These are phyloP conservation scores for Drosophila kanapiae DNA, from an alignment of 1,140 invertebrate genomes.

Conservation along the genomic window DNA sequence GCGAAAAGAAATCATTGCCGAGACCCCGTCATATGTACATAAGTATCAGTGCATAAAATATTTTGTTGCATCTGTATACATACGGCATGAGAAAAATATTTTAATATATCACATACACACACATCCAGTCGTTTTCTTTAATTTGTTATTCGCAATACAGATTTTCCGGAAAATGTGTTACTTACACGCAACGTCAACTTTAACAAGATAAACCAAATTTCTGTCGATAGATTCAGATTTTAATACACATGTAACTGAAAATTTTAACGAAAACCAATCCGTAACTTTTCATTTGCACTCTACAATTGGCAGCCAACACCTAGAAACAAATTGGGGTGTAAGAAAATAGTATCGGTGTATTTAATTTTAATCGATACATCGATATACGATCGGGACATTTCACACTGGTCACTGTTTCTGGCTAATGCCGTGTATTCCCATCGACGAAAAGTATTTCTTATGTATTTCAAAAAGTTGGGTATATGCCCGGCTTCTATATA, in stretches of 20 bases:
- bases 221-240: slow-evolving; percentile 36
- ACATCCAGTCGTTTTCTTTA: slow-evolving; percentile 36
- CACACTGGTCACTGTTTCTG: slow-evolving; percentile 1
- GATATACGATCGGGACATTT: background rate
- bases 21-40: slow-evolving; percentile 12
- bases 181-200: slow-evolving; percentile 49
- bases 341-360: slow-evolving; percentile 46
- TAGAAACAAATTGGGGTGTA: slow-evolving; percentile 62
- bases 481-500: no score
- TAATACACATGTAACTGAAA: slow-evolving; percentile 57
- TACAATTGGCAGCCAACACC: slow-evolving; percentile 80
- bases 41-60: slow-evolving; percentile 23
- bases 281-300: slow-evolving; percentile 75
- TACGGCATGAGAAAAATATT: slow-evolving; percentile 40
- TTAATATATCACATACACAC: slow-evolving; percentile 53
- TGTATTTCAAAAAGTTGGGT: background rate
- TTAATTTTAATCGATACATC: slow-evolving; percentile 13
- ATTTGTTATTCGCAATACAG: slow-evolving; percentile 31
- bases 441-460: background rate
- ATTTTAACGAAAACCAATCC: slow-evolving; percentile 60
- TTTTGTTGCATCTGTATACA: slow-evolving; percentile 27
- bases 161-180: slow-evolving; percentile 20
- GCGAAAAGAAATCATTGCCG: slow-evolving; percentile 7
- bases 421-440: background rate
- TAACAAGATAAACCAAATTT: slow-evolving; percentile 28